Evolutionary conservation across 1,140 invertebrate genomes (phyloP), one percentile per base, ranked within the genome.

Genomic region (Calephelis nemesis): DNA sequence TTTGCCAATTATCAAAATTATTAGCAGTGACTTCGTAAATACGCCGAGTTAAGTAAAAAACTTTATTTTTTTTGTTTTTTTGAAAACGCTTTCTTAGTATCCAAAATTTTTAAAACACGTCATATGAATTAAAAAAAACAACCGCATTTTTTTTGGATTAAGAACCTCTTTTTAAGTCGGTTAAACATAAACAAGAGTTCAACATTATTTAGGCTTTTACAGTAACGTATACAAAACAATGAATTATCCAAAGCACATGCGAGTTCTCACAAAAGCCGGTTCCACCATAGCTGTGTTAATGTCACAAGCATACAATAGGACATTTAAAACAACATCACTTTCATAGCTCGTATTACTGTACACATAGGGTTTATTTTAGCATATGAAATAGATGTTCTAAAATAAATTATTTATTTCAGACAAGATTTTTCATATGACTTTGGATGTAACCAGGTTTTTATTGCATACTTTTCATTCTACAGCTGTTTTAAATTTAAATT

Each of bases 181-280:
- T 45, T 7, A 45, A 54, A 54, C 39, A 58, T 30, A 58, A 58
- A 58, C 19, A 39, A 39, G 30, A 12, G 30, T 58, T 58, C 30
- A 9, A 10, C 54, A 19, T 58, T 6, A 58, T 58, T 58, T n/a
- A 10, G 19, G 54, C 9, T 58, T 11, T 58, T 58, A 12, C 12
- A 58, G 54, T 30, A 58, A 5, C 54, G 54, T 58, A 39, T 58
- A 58, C 54, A 58, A 58, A 58, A 58, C 54, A 58, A 58, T 58
- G 54, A 58, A 58, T 39, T 58, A 12, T 58, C 54, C 12, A 58
- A 58, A 58, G 54, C 54, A 58, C 54, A 58, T 58, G 54, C 30
- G 19, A 58, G 54, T 12, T 58, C 54, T 12, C 54, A 58, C 54
- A 58, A 58, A 30, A 58, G 19, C 54, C 54, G 54, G 30, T 30